phyloP scores from a whole-genome alignment of 2,797 vertebrate genomes.

The Sebastes ruberrimus region DNA sequence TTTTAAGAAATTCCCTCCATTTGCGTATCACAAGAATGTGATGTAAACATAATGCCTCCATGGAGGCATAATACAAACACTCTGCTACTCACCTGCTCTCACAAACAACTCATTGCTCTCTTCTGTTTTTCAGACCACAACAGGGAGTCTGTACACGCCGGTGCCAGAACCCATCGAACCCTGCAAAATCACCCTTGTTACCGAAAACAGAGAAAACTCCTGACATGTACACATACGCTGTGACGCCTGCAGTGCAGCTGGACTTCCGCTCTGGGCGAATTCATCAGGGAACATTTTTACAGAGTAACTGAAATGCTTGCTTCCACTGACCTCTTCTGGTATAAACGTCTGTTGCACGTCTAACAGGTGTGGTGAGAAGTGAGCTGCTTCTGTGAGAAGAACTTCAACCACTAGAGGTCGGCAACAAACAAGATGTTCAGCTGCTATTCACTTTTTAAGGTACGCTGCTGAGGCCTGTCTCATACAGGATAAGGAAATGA shows the following conservation, averaged over 20 bases:
- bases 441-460: neutral
- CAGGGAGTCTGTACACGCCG: neutral
- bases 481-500: neutral
- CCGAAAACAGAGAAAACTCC: neutral
- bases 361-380: neutral
- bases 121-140: constrained; percentile 8
- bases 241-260: neutral
- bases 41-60: too few relatives aligned
- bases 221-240: neutral
- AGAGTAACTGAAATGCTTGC: neutral
- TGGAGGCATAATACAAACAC: too few relatives aligned
- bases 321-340: neutral
- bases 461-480: neutral
- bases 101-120: neutral
- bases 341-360: neutral
- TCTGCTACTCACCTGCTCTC: neutral
- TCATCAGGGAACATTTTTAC: neutral
- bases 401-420: neutral
- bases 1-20: too few relatives aligned
- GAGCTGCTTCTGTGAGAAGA: neutral
- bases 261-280: neutral
- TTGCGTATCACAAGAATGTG: too few relatives aligned
- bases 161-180: constrained; percentile 16
- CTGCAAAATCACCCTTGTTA: neutral
- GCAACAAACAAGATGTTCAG: neutral